A percentile compares a stretch with the other conserved stretches of the same genome.
phyloP scores from a whole-genome alignment of 2,888 invertebrate species.

The Orchesella flavescens region DNA sequence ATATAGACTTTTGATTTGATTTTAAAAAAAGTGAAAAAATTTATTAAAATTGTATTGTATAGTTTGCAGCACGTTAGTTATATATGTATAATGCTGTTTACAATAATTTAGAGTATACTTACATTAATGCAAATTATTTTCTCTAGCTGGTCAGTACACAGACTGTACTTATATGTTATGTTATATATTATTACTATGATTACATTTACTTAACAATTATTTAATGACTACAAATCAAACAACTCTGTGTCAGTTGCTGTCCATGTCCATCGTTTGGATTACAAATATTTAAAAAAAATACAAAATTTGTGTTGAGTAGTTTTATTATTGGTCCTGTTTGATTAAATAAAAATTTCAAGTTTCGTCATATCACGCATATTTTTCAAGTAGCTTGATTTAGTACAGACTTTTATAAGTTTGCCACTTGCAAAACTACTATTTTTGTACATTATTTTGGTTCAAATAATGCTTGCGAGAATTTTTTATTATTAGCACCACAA shows the following conservation, averaged over 20 bases:
- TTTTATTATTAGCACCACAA: background rate
- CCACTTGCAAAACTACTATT: background rate
- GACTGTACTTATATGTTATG: constrained; percentile 25
- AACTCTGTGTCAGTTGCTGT: too few species aligned
- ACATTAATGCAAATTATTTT: constrained; percentile 15
- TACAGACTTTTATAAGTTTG: background rate
- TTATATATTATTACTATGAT: too few species aligned
- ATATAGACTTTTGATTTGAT: background rate
- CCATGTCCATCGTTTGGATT: too few species aligned
- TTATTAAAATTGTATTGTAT: background rate
- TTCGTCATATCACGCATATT: background rate
- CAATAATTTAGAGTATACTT: background rate
- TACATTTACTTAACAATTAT: too few species aligned
- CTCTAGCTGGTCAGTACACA: constrained; percentile 32
- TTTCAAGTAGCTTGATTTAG: background rate
- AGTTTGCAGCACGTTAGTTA: constrained; percentile 10
- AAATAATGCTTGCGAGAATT: background rate
- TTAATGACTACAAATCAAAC: too few species aligned
- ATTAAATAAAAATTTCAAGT: constrained; percentile 40
- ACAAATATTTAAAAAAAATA: background rate
- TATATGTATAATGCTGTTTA: background rate
- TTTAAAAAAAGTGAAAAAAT: background rate
- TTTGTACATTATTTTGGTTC: background rate
- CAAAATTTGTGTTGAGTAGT: background rate
- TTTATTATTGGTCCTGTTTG: constrained; percentile 25